Percentiles rank a stretch among this genome's conserved stretches.
Conservation (phyloP, 1,140 invertebrate genomes). For the Tetramorium simillimum region DNA sequence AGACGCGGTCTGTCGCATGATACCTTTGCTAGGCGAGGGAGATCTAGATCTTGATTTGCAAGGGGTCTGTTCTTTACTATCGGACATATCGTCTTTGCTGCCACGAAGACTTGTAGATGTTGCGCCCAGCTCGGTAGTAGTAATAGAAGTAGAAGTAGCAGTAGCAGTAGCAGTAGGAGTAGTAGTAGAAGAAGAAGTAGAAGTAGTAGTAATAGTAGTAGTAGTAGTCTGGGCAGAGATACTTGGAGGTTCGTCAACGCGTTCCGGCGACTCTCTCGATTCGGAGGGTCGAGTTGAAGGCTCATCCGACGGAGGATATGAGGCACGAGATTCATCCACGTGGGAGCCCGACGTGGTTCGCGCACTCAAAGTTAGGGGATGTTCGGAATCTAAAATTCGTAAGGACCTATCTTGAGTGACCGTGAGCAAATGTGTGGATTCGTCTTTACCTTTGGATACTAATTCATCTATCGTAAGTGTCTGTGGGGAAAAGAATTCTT, state of each 20-base stretch:
- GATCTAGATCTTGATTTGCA: slow-evolving; percentile 76
- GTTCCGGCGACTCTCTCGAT: slow-evolving; percentile 34
- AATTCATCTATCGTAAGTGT: slow-evolving; percentile 48
- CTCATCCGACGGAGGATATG: slow-evolving; percentile 26
- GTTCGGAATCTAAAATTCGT: slow-evolving; percentile 70
- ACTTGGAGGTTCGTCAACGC: slow-evolving; percentile 16
- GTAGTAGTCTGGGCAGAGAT: slow-evolving; percentile 35
- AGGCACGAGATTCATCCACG: slow-evolving; percentile 55
- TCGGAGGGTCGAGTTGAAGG: background rate
- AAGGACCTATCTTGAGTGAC: slow-evolving; percentile 61
- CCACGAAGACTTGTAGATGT: slow-evolving; percentile 40
- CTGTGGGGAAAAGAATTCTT: slow-evolving; percentile 28
- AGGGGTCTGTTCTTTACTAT: background rate
- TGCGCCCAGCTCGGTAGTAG: background rate
- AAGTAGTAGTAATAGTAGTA: slow-evolving; percentile 8
- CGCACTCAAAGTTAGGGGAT: slow-evolving; percentile 57
- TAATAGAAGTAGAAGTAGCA: background rate
- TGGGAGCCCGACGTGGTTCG: slow-evolving; percentile 18
- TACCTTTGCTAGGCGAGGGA: slow-evolving; percentile 68
- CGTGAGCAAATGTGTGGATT: slow-evolving; percentile 27
- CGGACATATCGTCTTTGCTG: slow-evolving; percentile 22
- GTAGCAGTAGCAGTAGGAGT: background rate
- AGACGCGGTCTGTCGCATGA: slow-evolving; percentile 79
- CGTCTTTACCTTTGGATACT: slow-evolving; percentile 48
- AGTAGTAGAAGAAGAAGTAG: background rate